phyloP scores from a whole-genome alignment of 1,140 invertebrate species.

The Batillaria attramentaria region DNA sequence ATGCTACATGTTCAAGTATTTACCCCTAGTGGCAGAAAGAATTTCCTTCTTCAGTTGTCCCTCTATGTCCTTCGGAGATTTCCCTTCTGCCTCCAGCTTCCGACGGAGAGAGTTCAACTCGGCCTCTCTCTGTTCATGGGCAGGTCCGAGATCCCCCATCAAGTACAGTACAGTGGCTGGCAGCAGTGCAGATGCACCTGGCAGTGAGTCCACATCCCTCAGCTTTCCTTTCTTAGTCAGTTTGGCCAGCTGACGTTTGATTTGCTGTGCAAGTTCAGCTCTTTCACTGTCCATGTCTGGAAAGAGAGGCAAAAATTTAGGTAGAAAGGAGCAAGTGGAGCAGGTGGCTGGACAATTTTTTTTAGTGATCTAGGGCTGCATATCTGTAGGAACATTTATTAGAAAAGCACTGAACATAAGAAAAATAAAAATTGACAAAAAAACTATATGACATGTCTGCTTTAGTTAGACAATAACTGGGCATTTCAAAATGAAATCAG shows the following conservation, averaged over 20 bases:
- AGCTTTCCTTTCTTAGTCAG: conserved; percentile 43
- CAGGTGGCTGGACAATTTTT: no score
- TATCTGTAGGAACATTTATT: no score
- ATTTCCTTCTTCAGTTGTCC: conserved; percentile 47
- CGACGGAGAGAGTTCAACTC: conserved; percentile 37
- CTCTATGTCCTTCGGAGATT: conserved; percentile 48
- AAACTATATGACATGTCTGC: no score
- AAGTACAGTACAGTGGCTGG: conserved; percentile 41
- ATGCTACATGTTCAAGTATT: conserved; percentile 18
- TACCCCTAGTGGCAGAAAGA: conserved; percentile 48
- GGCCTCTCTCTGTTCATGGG: conserved; percentile 17
- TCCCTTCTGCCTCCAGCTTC: conserved; percentile 47
- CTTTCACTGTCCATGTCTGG: conserved; percentile 56
- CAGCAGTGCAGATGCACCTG: conserved; percentile 37
- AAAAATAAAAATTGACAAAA: no score
- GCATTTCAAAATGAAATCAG: no score
- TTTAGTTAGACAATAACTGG: no score
- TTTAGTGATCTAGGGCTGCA: no score
- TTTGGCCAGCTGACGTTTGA: conserved; percentile 42
- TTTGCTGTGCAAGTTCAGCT: conserved; percentile 50
- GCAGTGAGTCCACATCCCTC: conserved; percentile 1
- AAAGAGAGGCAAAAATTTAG: no score
- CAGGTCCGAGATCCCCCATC: conserved; percentile 52
- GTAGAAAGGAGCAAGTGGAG: no score
- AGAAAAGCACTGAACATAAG: no score